These are phyloP conservation scores for Anolis apletophallus DNA, from an alignment of 2,797 vertebrate species.

Conservation along the genomic window DNA sequence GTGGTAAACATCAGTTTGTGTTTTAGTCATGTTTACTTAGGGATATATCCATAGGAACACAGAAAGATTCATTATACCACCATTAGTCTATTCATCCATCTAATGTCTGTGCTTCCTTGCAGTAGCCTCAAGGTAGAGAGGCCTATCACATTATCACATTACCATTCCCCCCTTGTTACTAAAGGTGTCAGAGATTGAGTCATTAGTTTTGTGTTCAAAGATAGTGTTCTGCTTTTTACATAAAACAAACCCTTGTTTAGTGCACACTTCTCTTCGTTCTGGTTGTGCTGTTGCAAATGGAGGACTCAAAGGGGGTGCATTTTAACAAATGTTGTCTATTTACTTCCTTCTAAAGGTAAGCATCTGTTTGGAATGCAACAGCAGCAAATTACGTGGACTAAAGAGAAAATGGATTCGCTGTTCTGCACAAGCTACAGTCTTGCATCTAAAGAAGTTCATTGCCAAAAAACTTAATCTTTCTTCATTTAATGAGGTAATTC, in stretches of 20 bases:
- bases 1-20: not conserved
- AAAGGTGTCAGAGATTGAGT: not conserved
- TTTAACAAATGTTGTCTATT: conserved; percentile 15
- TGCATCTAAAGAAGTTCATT: conserved; percentile 99
- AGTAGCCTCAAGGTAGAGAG: not conserved
- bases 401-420: conserved; percentile 99
- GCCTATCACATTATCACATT: not conserved
- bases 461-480: conserved; percentile 99
- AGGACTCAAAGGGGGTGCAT: conserved; percentile 2
- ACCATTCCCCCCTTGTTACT: not conserved
- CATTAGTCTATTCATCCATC: not conserved
- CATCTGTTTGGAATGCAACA: conserved; percentile 99
- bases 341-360: conserved; percentile 85
- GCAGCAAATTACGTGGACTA: conserved; percentile 95
- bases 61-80: not conserved
- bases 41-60: not conserved
- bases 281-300: not conserved
- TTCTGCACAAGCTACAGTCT: conserved; percentile 96
- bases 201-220: not conserved
- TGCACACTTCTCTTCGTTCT: not conserved
- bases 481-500: conserved; percentile 96
- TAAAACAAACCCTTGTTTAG: not conserved
- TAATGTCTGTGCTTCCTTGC: not conserved
- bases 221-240: not conserved
- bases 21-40: not conserved